Percentiles rank a stretch among this genome's conserved stretches.
Evolutionary conservation across 2,797 vertebrate species (phyloP).

Genomic region (Acrossocheilus wenchowensis): DNA sequence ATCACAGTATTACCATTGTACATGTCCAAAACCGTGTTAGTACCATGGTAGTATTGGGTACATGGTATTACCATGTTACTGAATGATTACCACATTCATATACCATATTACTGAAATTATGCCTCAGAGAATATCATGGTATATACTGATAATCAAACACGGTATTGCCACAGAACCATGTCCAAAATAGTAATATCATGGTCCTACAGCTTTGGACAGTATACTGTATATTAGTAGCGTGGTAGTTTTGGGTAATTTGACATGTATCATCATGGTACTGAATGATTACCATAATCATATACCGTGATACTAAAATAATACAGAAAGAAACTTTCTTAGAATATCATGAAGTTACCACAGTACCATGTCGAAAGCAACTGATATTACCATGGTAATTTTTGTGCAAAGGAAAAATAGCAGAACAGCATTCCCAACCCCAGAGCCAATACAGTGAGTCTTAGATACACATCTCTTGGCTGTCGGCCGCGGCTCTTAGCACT

Average conservation of each 20-base stretch:
- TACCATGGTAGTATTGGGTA: not conserved
- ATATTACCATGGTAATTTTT: not conserved
- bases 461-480: constrained; percentile 50
- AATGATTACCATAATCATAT: not conserved
- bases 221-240: not conserved
- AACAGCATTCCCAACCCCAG: not conserved
- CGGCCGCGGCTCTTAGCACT: constrained; percentile 52
- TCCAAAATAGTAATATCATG: not conserved
- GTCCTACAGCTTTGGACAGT: not conserved
- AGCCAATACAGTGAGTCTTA: constrained; percentile 14
- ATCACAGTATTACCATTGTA: not conserved
- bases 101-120: not conserved
- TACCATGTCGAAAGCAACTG: not conserved
- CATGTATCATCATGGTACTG: not conserved
- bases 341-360: not conserved
- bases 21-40: not conserved
- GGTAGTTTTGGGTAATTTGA: not conserved
- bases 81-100: not conserved
- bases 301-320: too few relatives aligned
- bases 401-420: not conserved
- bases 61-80: not conserved
- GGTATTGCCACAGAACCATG: not conserved
- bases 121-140: not conserved
- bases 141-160: not conserved
- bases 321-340: not conserved